Evolutionary conservation across 2,797 vertebrate genomes (phyloP), one percentile per base, ranked within the genome.

Genomic region (Scarus forsteni): DNA sequence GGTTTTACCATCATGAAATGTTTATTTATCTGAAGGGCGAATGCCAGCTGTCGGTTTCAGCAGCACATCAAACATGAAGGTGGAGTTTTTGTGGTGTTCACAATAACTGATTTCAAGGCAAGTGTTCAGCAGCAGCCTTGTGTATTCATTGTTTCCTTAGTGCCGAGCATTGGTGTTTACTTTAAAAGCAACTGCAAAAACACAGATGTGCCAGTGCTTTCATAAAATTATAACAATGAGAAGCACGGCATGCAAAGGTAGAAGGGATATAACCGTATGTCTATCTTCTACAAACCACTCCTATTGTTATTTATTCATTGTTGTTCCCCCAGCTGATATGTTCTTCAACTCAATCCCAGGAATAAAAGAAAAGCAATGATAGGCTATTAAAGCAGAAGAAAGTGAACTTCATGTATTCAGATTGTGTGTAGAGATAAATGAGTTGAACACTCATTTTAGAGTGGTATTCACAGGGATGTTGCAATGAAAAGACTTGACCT

Each of bases 11-110:
- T 43, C 57, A 45, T 60, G 35, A 65, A 64, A 67, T 60, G 51
- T 58, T 70, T 36, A 55, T 63, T 67, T 60, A 45, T 50, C 9
- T 45, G 27, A 44, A 49, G 16, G 42, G 3, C 16, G n/a, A 43
- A 57, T 39, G 18, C 13, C 40, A 57, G 56, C 44, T 54, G 10
- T 60, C 49, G 54, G 44, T 45, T 65, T 60, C 12, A 60, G n/a
- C 10, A 7, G 42, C 40, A 50, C 44, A 64, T 60, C 44, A 38
- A 53, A 58, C 19, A 3, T 11, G 18, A 14, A 39, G 51, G 19
- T n/a, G 6, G 68, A 16, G 58, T 16, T 55, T 58, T 57, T 55
- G 16, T 60, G n/a, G 7, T 35, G 7, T 12, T 16, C 27, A 59
- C n/a, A 43, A 13, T 11, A 14, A 18, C 16, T 42, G 13, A 44